Conservation (phyloP, 2,797 vertebrate species). For the Pempheris klunzingeri region DNA sequence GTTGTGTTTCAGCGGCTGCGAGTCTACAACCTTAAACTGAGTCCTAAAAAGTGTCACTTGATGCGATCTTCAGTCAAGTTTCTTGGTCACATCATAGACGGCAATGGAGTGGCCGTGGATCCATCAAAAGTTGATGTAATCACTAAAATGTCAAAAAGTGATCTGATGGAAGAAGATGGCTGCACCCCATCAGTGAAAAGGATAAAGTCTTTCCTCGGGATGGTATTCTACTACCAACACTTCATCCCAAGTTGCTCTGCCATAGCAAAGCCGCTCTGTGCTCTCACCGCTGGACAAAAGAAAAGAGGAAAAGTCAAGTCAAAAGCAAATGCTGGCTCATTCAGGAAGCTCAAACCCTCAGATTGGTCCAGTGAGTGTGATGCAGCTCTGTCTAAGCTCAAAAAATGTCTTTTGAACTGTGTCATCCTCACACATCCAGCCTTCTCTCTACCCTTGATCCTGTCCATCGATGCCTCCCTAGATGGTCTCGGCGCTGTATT, state of each 20-base stretch:
- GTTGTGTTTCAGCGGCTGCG: slow-evolving; percentile 12
- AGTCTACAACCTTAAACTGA: slow-evolving; percentile 12
- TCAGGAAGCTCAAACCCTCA: slow-evolving; percentile 19
- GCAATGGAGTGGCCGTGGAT: slow-evolving; percentile 33
- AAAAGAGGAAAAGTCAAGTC: not conserved
- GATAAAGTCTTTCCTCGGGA: slow-evolving; percentile 45
- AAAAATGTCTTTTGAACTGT: slow-evolving; percentile 31
- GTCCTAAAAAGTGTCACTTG: slow-evolving; percentile 43
- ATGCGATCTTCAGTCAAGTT: slow-evolving; percentile 36
- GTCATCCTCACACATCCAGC: slow-evolving; percentile 40
- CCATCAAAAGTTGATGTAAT: slow-evolving; percentile 38
- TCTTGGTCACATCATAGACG: slow-evolving; percentile 32
- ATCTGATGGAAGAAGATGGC: slow-evolving; percentile 42
- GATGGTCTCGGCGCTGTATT: slow-evolving; percentile 29
- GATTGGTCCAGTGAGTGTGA: slow-evolving; percentile 50
- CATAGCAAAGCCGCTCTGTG: slow-evolving; percentile 46
- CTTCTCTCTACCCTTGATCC: slow-evolving; percentile 18
- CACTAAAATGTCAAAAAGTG: slow-evolving; percentile 20
- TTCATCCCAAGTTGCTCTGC: slow-evolving; percentile 38
- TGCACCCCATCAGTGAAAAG: slow-evolving; percentile 27
- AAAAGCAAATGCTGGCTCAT: not conserved
- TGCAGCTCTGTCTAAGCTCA: not conserved
- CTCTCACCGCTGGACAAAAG: slow-evolving; percentile 43
- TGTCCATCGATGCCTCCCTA: slow-evolving; percentile 40
- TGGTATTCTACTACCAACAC: slow-evolving; percentile 46